A percentile compares a stretch with the other conserved stretches of the same genome.
phyloP scores from a whole-genome alignment of 2,888 invertebrate genomes.

The Ichneumoninae sp. region DNA sequence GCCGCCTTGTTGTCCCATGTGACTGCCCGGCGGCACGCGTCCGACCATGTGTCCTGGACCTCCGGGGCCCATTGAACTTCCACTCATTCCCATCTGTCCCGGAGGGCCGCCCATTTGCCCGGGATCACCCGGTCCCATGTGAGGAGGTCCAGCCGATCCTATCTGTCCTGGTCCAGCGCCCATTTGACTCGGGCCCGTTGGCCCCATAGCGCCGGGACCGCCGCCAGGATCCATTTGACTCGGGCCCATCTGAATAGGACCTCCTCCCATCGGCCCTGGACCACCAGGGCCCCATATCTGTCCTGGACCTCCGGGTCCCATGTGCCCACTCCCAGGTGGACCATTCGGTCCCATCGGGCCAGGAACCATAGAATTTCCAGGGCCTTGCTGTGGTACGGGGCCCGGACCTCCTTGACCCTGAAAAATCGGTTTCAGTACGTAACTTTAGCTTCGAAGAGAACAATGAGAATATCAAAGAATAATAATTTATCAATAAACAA shows the following conservation, averaged over 20 bases:
- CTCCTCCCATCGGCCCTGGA: conserved; percentile 43
- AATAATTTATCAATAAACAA: conserved; percentile 7
- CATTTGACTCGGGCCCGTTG: conserved; percentile 79
- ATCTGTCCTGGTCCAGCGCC: conserved; percentile 78
- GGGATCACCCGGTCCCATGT: conserved; percentile 67
- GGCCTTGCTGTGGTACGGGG: conserved; percentile 79
- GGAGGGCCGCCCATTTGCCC: conserved; percentile 71
- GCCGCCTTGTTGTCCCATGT: conserved; percentile 73
- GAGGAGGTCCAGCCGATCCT: conserved; percentile 71
- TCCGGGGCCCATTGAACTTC: conserved; percentile 75
- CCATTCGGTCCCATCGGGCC: conserved; percentile 78
- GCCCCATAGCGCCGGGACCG: conserved; percentile 79
- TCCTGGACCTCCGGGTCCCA: conserved; percentile 68
- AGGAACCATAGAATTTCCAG: conserved; percentile 77
- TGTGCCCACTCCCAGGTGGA: conserved; percentile 76
- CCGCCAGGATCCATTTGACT: conserved; percentile 70
- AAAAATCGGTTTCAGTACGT: conserved; percentile 38
- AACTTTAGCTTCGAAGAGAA: not conserved
- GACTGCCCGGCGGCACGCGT: conserved; percentile 64
- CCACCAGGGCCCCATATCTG: conserved; percentile 57
- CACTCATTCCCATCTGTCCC: conserved; percentile 72
- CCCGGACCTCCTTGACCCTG: conserved; percentile 78
- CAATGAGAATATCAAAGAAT: not conserved
- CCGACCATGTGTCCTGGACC: conserved; percentile 66
- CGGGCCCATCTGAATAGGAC: conserved; percentile 76